These are phyloP conservation scores for Nymphalis urticae DNA, from an alignment of 2,888 invertebrate species.

Conservation along the genomic window DNA sequence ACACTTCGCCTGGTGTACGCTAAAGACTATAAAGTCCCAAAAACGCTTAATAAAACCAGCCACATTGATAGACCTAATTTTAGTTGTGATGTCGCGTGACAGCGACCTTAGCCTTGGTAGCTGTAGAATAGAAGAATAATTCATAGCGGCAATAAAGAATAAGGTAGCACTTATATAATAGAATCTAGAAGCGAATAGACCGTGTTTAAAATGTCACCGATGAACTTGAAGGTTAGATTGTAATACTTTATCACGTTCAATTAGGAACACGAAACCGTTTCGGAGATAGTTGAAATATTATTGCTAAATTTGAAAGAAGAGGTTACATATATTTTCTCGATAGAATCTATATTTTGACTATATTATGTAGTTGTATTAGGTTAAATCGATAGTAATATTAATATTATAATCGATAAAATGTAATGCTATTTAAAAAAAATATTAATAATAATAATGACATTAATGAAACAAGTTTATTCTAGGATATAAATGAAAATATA, in stretches of 20 bases:
- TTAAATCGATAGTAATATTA: no score
- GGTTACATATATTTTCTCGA: no score
- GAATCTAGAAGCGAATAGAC: constrained; percentile 18
- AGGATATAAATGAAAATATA: no score
- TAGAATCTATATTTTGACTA: not conserved
- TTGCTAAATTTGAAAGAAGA: no score
- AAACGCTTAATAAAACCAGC: not conserved
- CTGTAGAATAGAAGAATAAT: constrained; percentile 36
- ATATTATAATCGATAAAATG: no score
- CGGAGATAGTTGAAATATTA: no score
- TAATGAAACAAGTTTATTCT: no score
- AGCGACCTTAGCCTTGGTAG: constrained; percentile 38
- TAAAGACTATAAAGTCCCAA: no score
- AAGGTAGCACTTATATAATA: constrained; percentile 30
- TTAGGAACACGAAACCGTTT: not conserved
- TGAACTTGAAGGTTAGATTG: constrained; percentile 22
- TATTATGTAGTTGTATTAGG: no score
- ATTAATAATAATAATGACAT: no score
- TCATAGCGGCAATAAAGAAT: constrained; percentile 34
- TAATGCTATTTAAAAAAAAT: no score
- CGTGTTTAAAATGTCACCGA: constrained; percentile 15
- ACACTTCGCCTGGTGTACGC: no score
- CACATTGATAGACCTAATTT: constrained; percentile 13
- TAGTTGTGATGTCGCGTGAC: constrained; percentile 16
- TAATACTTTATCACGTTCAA: constrained; percentile 6